Base-by-base conservation (phyloP, 2,113 vertebrate genomes). In the Puffinus mauretanicus region DNA sequence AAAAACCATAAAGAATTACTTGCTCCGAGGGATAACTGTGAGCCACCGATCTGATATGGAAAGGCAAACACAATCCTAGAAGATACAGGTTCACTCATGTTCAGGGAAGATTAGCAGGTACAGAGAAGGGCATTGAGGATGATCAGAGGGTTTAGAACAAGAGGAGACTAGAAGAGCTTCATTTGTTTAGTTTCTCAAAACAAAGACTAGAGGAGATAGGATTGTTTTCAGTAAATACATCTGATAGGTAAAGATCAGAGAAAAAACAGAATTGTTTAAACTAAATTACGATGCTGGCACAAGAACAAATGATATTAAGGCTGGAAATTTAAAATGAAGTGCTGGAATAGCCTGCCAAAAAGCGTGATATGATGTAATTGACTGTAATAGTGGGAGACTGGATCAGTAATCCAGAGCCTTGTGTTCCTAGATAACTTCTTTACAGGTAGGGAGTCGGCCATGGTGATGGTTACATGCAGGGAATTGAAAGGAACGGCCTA, bases 221-320 rank as follows among this genome's bases (percentile, higher is more conserved):
- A 95, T 96, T 97, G 96, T 96, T 96, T 96, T 88, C 82, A 67
- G 94, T 97, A 96, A 96, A 96, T 96, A 93, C 24, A 95, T 96
- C 95, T 94, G 95, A 94, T 95, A 95, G 95, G 96, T 93, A 92
- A 94, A 92, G 96, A 96, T 93, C 95, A 92, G 92, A 95, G 95
- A 20, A 90, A 94, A 93, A 96, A 90, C 81, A 72, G 87, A 95
- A 85, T 54, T 94, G 88, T 96, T 96, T 92, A 96, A 97, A 90
- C 82, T 73, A 70, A 92, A 90, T 95, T 86, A 96, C 0, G 29
- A 77, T 81, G 71, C 92, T 96, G 96, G 96, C 96, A 93, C 67
- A 90, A 86, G 95, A 96, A 94, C 92, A 96, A 90, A 95, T 95
- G 75, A 57, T 91, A 90, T 81, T 75, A 88, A 64, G 51, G 55